phyloP scores from a whole-genome alignment of 2,888 invertebrate genomes.

The Melitaea athalia region DNA sequence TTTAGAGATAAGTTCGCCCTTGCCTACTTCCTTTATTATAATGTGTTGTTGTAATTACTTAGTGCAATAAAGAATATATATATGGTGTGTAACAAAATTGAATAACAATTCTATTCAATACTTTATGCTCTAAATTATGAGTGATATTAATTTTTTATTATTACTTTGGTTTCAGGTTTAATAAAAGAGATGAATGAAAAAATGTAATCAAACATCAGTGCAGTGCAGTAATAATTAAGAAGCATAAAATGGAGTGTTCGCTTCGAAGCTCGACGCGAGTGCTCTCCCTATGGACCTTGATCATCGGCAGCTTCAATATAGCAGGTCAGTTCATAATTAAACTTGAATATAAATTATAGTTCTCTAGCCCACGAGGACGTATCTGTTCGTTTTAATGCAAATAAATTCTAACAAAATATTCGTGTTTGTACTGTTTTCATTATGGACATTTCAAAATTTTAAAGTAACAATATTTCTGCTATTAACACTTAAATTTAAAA shows the following conservation, averaged over 20 bases:
- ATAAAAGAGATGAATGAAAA: slow-evolving; percentile 32
- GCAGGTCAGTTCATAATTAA: slow-evolving; percentile 54
- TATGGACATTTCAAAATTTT: too few species aligned
- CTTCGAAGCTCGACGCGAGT: slow-evolving; percentile 57
- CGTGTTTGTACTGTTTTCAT: not conserved
- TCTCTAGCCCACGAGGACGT: not conserved
- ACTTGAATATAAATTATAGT: slow-evolving; percentile 23
- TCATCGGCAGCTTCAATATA: slow-evolving; percentile 68
- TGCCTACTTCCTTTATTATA: too few species aligned
- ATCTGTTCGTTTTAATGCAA: not conserved
- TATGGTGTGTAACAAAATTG: too few species aligned
- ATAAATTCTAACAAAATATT: not conserved
- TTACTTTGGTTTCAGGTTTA: slow-evolving; percentile 39
- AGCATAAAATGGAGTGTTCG: slow-evolving; percentile 65
- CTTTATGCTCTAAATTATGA: not conserved
- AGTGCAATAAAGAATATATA: too few species aligned
- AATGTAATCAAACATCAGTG: slow-evolving; percentile 40
- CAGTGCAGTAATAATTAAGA: slow-evolving; percentile 39
- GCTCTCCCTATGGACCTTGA: slow-evolving; percentile 65
- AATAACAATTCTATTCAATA: not conserved
- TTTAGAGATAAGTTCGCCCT: too few species aligned
- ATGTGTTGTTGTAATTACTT: too few species aligned
- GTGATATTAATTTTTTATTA: not conserved
- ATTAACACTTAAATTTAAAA: too few species aligned
- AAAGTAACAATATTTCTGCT: too few species aligned